Base-by-base conservation (phyloP, 2,113 vertebrate species). In the Hystrix cristata region DNA sequence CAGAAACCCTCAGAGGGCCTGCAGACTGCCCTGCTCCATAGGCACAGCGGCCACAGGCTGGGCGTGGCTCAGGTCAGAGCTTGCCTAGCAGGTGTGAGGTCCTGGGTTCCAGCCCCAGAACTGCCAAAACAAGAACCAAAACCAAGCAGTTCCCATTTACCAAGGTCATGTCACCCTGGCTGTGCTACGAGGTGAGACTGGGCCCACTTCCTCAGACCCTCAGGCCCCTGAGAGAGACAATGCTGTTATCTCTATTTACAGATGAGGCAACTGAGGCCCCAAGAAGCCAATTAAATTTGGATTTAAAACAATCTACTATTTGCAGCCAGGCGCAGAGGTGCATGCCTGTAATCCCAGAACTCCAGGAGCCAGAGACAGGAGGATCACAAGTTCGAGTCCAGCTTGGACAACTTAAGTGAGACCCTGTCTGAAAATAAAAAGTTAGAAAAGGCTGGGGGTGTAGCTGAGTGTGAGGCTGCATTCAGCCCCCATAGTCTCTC, bases 211-310 rank as follows among this genome's bases (percentile, higher is more conserved):
- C 81, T n/a, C 5, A 0, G 38, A 83, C 78, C 59, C 82, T 60
- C 60, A 29, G 8, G 27, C 55, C 51, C 81, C 34, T 27, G 3
- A n/a, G n/a, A 53, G 53, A 83, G 27, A 21, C 29, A n/a, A 12
- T 43, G 53, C 10, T 12, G 15, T 43, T 64, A 82, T 9, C 57
- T 69, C 80, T 72, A 19, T 27, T 29, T 69, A 76, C 14, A 89
- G 79, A 89, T 13, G 60, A 89, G 91, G 83, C 84, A 81, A 85
- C 38, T 48, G 23, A 79, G 79, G 91, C 78, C 69, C 53, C 64
- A 83, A 90, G 19, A 69, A 72, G 51, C 21, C 89, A 72, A 51
- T 31, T 87, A 43, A 78, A 91, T n/a, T 29, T 79, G 43, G 59
- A 31, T 67, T 29, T 59, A 59, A 48, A 48, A 48, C 27, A 43